Conservation (phyloP, 2,888 invertebrate species). For the Escarpia spicata region DNA sequence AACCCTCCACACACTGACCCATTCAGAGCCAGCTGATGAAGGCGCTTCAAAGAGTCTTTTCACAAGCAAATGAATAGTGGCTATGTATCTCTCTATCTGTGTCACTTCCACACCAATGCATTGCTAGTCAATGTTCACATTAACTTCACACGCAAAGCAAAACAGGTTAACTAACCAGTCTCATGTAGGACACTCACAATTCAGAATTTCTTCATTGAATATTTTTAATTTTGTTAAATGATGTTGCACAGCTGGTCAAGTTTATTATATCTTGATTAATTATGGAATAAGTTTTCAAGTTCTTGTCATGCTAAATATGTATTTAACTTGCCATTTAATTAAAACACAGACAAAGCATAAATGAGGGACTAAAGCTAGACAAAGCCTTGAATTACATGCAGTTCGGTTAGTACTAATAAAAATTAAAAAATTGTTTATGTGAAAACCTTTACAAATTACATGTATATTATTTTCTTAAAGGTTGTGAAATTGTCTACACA, state of each 20-base stretch:
- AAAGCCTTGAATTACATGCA: not conserved
- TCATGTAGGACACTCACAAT: not conserved
- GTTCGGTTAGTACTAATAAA: not conserved
- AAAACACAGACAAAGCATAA: not conserved
- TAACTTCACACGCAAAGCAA: not conserved
- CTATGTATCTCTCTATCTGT: no score
- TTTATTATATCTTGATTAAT: not conserved
- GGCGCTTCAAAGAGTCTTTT: not conserved
- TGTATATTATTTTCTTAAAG: no score
- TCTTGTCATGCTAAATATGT: not conserved
- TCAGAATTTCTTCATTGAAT: not conserved
- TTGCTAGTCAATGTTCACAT: slow-evolving; percentile 1
- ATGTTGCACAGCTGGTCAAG: not conserved
- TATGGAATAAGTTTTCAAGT: not conserved
- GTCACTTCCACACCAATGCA: not conserved
- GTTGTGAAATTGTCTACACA: no score
- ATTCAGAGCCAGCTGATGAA: not conserved
- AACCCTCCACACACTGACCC: not conserved
- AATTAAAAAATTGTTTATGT: not conserved
- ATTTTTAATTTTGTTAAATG: not conserved
- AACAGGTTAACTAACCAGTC: not conserved
- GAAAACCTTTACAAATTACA: no score
- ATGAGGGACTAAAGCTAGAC: not conserved
- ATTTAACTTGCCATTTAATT: not conserved
- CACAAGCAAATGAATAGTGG: not conserved